phyloP scores from a whole-genome alignment of 2,888 invertebrate genomes.

The Conomelus anceps region DNA sequence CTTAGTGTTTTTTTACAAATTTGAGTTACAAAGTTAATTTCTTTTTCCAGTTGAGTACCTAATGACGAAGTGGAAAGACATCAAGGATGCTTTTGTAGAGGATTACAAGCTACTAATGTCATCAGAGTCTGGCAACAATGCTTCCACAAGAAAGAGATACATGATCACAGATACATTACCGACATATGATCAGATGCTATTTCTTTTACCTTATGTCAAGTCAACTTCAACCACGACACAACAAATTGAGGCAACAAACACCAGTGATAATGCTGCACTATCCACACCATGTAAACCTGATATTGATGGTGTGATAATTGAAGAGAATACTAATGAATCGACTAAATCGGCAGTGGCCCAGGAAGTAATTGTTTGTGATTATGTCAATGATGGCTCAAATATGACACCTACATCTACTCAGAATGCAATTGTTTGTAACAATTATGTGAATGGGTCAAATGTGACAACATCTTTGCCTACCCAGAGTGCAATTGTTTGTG shows the following conservation, averaged over 20 bases:
- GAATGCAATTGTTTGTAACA: background rate
- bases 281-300: background rate
- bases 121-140: background rate
- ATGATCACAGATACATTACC: background rate
- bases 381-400: background rate
- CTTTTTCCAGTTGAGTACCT: background rate
- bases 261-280: background rate
- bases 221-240: background rate
- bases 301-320: background rate
- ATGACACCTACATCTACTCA: background rate
- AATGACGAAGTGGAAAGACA: background rate
- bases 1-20: too few relatives aligned
- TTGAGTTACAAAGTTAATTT: background rate
- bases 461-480: background rate
- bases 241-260: background rate
- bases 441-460: background rate
- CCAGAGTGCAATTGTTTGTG: background rate
- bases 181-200: background rate
- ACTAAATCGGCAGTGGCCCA: background rate
- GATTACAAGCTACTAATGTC: background rate
- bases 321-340: background rate
- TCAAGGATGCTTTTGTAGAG: background rate
- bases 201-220: background rate
- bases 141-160: background rate
- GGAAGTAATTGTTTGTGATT: background rate